phyloP scores from a whole-genome alignment of 2,888 invertebrate genomes.

The Nephrotoma guestfalica region DNA sequence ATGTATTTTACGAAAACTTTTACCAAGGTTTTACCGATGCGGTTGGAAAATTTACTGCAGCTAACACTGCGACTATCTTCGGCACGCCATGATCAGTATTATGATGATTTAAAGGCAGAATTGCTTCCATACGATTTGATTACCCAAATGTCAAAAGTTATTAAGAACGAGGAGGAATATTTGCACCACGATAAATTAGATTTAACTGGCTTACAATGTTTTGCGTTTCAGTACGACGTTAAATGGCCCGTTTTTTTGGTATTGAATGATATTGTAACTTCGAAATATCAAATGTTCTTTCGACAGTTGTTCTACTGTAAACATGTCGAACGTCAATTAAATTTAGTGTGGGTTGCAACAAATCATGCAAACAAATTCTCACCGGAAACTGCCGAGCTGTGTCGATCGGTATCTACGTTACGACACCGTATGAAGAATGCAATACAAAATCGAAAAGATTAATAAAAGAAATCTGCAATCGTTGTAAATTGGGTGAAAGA shows the following conservation, averaged over 20 bases:
- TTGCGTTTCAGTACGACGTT: constrained; percentile 86
- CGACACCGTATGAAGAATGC: constrained; percentile 93
- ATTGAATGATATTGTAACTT: constrained; percentile 77
- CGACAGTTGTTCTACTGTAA: constrained; percentile 91
- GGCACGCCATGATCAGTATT: constrained; percentile 83
- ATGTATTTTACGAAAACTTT: too few species aligned
- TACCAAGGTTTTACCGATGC: constrained; percentile 74
- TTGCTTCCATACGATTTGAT: constrained; percentile 77
- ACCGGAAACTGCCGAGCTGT: constrained; percentile 52
- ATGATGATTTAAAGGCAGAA: constrained; percentile 84
- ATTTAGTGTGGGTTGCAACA: constrained; percentile 84
- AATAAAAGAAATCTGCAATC: constrained; percentile 12
- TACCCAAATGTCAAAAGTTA: constrained; percentile 83
- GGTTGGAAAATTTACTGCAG: constrained; percentile 80
- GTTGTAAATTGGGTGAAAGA: background rate
- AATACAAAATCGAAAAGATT: constrained; percentile 88
- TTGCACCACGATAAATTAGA: constrained; percentile 50
- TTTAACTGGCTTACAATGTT: constrained; percentile 76
- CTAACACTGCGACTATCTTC: constrained; percentile 78
- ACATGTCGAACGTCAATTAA: constrained; percentile 79
- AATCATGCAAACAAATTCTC: constrained; percentile 76
- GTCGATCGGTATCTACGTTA: constrained; percentile 76
- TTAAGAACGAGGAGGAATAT: constrained; percentile 65
- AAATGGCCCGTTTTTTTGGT: constrained; percentile 93
- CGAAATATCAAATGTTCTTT: constrained; percentile 94